A percentile compares a stretch with the other conserved stretches of the same genome.
Conservation (phyloP, 1,140 invertebrate genomes). For the Bicyclus anynana region DNA sequence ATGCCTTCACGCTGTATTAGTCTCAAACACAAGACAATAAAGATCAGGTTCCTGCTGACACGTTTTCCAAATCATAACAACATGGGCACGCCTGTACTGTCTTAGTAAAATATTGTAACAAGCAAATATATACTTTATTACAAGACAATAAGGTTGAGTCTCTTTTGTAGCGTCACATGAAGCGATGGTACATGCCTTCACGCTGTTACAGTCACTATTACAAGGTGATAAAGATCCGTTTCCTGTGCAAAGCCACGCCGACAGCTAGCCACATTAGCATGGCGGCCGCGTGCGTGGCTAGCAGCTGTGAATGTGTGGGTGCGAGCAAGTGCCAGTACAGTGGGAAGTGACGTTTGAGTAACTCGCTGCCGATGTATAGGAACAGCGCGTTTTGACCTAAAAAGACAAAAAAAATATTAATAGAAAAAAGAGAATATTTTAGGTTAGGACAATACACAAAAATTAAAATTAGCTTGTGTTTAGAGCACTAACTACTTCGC, state of each 20-base stretch:
- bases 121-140: background rate
- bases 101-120: too few relatives aligned
- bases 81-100: too few relatives aligned
- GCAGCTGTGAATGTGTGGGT: slow-evolving; percentile 82
- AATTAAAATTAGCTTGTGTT: too few relatives aligned
- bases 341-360: slow-evolving; percentile 87
- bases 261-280: slow-evolving; percentile 86
- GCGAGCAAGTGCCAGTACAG: slow-evolving; percentile 81
- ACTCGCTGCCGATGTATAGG: slow-evolving; percentile 87
- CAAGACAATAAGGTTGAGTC: background rate
- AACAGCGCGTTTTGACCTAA: slow-evolving; percentile 89
- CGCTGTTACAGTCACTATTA: too few relatives aligned
- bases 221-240: slow-evolving; percentile 84
- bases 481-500: too few relatives aligned
- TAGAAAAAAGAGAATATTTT: too few relatives aligned
- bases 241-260: slow-evolving; percentile 83
- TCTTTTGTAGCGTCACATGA: background rate
- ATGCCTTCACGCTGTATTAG: too few relatives aligned
- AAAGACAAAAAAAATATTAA: slow-evolving; percentile 1
- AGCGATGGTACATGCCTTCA: too few relatives aligned
- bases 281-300: slow-evolving; percentile 86
- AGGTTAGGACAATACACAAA: too few relatives aligned
- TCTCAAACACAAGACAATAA: too few relatives aligned
- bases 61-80: too few relatives aligned
- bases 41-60: too few relatives aligned